phyloP scores from a whole-genome alignment of 1,140 invertebrate genomes.

The Colletes latitarsis region DNA sequence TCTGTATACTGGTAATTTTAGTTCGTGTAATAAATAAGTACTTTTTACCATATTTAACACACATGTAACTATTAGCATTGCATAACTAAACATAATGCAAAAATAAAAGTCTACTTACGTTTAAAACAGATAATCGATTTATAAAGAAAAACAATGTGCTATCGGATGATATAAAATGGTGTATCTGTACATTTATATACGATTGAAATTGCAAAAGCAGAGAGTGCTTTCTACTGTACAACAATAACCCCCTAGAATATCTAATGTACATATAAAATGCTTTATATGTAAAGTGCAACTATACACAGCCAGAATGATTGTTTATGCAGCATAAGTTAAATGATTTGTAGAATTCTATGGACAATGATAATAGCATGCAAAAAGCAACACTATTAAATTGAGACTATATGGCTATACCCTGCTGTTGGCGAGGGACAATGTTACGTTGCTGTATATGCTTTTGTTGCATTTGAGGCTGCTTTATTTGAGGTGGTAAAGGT shows the following conservation, averaged over 20 bases:
- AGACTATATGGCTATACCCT: constrained; percentile 73
- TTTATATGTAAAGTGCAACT: constrained; percentile 19
- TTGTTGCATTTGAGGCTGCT: constrained; percentile 78
- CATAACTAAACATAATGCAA: not conserved
- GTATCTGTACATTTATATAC: constrained; percentile 21
- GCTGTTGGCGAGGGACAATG: constrained; percentile 73
- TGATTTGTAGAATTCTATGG: not conserved
- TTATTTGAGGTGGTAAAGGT: constrained; percentile 77
- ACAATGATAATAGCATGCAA: constrained; percentile 63
- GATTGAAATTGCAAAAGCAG: constrained; percentile 24
- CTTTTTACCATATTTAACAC: not conserved
- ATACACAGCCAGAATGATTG: not conserved
- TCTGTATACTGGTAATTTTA: not conserved
- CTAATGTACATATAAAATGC: constrained; percentile 1
- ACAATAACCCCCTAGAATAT: not conserved
- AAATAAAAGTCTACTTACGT: not conserved
- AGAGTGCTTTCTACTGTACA: constrained; percentile 27
- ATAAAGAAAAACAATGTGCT: constrained; percentile 20
- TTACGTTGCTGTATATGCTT: constrained; percentile 77
- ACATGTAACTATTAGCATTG: not conserved
- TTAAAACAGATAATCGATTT: constrained; percentile 16
- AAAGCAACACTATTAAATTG: constrained; percentile 47
- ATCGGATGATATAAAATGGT: not conserved
- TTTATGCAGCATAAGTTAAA: constrained; percentile 11
- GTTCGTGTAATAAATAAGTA: not conserved